A percentile compares a stretch with the other conserved stretches of the same genome.
phyloP scores from a whole-genome alignment of 2,797 vertebrate species.

The Leuciscus waleckii region DNA sequence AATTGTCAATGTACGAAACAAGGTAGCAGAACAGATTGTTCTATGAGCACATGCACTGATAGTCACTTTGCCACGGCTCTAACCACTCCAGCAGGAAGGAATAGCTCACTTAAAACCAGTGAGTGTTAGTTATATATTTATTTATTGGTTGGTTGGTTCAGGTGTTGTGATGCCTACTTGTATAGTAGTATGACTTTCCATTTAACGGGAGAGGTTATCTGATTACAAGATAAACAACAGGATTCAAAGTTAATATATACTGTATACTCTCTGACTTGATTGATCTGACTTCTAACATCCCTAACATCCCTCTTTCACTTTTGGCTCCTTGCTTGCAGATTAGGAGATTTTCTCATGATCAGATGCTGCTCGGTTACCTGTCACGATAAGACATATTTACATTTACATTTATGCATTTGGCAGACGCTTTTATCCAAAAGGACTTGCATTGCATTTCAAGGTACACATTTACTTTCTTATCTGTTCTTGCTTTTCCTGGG shows the following conservation, averaged over 20 bases:
- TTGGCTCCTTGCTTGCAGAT: background rate
- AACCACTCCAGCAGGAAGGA: background rate
- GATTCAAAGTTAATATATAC: too few relatives aligned
- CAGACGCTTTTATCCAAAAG: too few relatives aligned
- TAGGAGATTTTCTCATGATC: background rate
- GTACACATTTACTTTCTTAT: too few relatives aligned
- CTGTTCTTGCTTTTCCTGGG: too few relatives aligned
- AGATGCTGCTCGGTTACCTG: background rate
- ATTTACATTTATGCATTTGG: too few relatives aligned
- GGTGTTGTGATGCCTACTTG: background rate
- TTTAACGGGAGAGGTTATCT: background rate
- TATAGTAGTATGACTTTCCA: background rate
- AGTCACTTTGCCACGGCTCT: background rate
- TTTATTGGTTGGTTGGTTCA: background rate
- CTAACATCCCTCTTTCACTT: background rate
- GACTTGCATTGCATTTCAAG: too few relatives aligned
- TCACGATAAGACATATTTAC: background rate
- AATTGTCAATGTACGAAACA: background rate
- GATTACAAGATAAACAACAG: background rate
- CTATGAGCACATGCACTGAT: background rate
- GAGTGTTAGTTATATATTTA: background rate
- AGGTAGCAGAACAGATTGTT: conserved; percentile 1
- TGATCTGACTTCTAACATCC: background rate
- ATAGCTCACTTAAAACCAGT: background rate
- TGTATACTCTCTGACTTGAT: background rate